Evolutionary conservation across 1,140 invertebrate genomes (phyloP).

Genomic region (Drosophila sulfurigaster): DNA sequence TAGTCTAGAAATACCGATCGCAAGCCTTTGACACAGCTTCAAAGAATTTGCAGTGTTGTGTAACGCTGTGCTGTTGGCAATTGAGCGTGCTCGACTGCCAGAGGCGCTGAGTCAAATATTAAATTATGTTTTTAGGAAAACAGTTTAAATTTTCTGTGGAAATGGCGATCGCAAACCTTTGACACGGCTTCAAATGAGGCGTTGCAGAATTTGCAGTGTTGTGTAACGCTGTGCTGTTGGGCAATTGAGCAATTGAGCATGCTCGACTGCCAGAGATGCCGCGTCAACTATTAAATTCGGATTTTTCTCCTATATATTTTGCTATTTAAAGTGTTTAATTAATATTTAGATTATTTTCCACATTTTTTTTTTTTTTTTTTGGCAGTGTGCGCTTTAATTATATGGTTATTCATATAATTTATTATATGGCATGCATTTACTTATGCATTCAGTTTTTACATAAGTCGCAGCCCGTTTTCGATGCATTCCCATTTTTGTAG

Average conservation of each 20-base stretch:
- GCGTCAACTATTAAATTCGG: no score
- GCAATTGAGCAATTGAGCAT: background rate
- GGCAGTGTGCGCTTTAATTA: conserved; percentile 9
- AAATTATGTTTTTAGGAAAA: no score
- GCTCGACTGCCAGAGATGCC: conserved; percentile 1
- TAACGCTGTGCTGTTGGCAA: no score
- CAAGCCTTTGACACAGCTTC: no score
- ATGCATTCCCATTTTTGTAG: conserved; percentile 12
- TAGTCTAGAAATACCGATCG: no score
- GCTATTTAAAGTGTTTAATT: background rate
- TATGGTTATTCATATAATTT: conserved; percentile 18
- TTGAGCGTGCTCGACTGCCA: no score
- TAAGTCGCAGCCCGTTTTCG: background rate
- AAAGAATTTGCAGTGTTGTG: no score
- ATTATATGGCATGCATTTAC: conserved; percentile 8
- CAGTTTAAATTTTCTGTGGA: no score
- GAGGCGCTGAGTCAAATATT: no score
- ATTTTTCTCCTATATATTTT: no score
- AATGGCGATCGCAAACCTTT: background rate
- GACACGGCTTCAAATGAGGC: background rate
- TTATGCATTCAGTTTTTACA: conserved; percentile 6
- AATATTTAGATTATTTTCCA: background rate
- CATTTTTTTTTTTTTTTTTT: background rate
- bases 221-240: background rate
- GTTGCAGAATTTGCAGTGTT: background rate